Evolutionary conservation across 2,888 invertebrate species (phyloP).

Genomic region (Morinoia aosen): DNA sequence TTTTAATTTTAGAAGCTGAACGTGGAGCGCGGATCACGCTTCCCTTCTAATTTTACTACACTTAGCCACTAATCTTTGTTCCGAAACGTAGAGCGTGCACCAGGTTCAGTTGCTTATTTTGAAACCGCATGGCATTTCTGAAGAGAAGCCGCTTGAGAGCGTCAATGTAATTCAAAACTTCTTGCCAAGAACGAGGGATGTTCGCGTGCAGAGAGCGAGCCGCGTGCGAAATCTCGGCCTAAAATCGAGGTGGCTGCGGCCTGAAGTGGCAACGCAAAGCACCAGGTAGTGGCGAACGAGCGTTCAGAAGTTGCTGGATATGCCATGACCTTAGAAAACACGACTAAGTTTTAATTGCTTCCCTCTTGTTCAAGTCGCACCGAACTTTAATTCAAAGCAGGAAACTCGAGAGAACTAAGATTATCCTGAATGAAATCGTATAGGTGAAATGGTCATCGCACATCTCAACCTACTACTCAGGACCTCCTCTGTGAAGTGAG

Average conservation of each 20-base stretch:
- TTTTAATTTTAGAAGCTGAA: too few relatives aligned
- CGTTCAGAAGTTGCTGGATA: slow-evolving; percentile 27
- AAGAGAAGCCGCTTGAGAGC: background rate
- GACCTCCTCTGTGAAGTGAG: background rate
- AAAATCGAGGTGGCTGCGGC: background rate
- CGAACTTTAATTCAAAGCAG: slow-evolving; percentile 21
- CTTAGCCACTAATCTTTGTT: too few relatives aligned
- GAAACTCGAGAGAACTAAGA: background rate
- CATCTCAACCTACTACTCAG: background rate
- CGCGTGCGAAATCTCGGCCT: background rate
- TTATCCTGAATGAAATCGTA: slow-evolving; percentile 28
- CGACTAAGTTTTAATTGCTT: slow-evolving; percentile 42
- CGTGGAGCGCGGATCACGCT: too few relatives aligned
- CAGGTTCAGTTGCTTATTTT: background rate
- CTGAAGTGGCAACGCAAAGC: background rate
- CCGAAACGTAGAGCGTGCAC: background rate
- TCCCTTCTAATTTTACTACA: too few relatives aligned
- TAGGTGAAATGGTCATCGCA: slow-evolving; percentile 4
- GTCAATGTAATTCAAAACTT: background rate
- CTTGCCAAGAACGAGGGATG: background rate
- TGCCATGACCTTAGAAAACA: slow-evolving; percentile 37
- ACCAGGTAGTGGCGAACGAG: background rate
- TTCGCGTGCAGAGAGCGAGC: background rate
- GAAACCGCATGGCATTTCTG: background rate
- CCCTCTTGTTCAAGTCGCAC: slow-evolving; percentile 18